Conservation (phyloP, 2,113 vertebrate species). For the Xyrauchen texanus region DNA sequence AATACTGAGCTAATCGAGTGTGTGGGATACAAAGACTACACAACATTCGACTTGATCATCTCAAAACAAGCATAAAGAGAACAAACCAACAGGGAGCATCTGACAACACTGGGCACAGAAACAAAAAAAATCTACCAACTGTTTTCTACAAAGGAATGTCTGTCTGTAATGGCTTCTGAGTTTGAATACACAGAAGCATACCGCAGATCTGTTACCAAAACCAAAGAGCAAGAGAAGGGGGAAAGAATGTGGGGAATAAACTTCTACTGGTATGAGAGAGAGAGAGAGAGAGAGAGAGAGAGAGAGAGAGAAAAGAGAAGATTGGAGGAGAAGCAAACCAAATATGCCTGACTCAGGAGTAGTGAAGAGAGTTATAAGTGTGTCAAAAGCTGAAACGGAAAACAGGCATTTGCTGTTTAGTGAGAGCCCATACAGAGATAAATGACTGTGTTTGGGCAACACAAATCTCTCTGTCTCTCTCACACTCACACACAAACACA, state of each 20-base stretch:
- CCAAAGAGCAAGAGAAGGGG: slow-evolving; percentile 23
- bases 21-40: slow-evolving; percentile 12
- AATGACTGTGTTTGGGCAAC: neutral
- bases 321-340: slow-evolving; percentile 61
- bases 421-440: neutral
- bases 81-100: neutral
- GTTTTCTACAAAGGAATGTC: slow-evolving; percentile 17
- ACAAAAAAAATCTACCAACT: neutral
- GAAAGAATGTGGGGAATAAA: slow-evolving; percentile 27
- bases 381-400: slow-evolving; percentile 20
- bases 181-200: slow-evolving; percentile 1
- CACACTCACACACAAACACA: no score
- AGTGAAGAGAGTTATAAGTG: slow-evolving; percentile 42
- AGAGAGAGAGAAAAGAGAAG: slow-evolving; percentile 59
- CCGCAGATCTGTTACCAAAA: slow-evolving; percentile 30
- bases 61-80: neutral
- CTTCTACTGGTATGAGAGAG: slow-evolving; percentile 39
- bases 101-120: neutral
- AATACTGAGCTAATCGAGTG: slow-evolving; percentile 2
- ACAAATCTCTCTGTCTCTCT: neutral
- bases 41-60: neutral
- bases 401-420: neutral
- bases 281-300: slow-evolving; percentile 44
- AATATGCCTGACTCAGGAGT: slow-evolving; percentile 71
- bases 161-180: slow-evolving; percentile 35